A percentile compares a stretch with the other conserved stretches of the same genome.
Evolutionary conservation across 2,113 vertebrate genomes (phyloP).

Genomic region (Helogale parvula): DNA sequence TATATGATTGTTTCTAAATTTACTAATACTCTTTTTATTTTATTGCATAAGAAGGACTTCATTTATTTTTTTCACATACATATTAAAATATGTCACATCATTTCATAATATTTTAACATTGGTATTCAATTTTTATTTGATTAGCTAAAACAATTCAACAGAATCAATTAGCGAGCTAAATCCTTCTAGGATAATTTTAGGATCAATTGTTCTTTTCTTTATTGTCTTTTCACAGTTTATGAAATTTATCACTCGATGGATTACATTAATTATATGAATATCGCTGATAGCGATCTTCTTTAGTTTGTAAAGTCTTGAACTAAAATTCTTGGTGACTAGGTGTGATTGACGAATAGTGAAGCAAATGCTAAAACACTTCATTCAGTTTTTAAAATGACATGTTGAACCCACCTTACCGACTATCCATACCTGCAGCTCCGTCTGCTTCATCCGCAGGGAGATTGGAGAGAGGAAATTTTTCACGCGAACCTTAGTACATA

Average conservation of each 20-base stretch:
- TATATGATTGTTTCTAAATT: not conserved
- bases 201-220: not conserved
- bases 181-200: not conserved
- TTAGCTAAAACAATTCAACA: slow-evolving; percentile 28
- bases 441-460: not conserved
- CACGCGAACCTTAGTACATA: not conserved
- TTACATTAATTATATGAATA: not conserved
- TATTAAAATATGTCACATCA: not conserved
- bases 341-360: slow-evolving; percentile 17
- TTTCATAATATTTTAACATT: slow-evolving; percentile 44
- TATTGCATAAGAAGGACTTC: not conserved
- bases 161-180: not conserved
- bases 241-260: not conserved
- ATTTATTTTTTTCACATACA: slow-evolving; percentile 29
- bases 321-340: not conserved
- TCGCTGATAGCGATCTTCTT: not conserved
- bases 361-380: not conserved
- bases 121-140: slow-evolving; percentile 33
- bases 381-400: not conserved
- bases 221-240: slow-evolving; percentile 34
- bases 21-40: not conserved
- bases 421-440: not conserved
- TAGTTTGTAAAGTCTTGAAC: not conserved
- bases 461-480: not conserved
- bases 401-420: not conserved